Conservation (phyloP, 2,888 invertebrate genomes). For the Anticlea derivata region DNA sequence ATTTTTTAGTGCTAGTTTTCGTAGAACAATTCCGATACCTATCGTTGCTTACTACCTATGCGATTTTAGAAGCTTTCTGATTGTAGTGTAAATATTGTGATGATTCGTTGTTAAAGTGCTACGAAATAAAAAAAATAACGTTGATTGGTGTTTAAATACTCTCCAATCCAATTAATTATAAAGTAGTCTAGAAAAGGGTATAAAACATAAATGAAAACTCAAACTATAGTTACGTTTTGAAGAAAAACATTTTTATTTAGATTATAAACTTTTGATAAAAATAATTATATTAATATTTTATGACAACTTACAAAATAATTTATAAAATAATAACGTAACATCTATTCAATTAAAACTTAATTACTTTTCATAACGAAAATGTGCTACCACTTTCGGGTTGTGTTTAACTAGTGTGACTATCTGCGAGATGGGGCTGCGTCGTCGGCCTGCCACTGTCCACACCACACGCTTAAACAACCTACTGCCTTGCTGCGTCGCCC, state of each 20-base stretch:
- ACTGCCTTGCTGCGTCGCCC: conserved; percentile 26
- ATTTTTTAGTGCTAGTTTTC: no score
- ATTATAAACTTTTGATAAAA: conserved; percentile 85
- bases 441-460: conserved; percentile 22
- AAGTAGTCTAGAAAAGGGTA: not conserved
- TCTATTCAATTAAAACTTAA: conserved; percentile 80
- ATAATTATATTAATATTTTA: conserved; percentile 85
- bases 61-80: conserved; percentile 56
- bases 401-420: conserved; percentile 81
- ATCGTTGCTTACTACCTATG: conserved; percentile 59
- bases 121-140: conserved; percentile 32
- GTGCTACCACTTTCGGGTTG: conserved; percentile 79
- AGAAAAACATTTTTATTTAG: conserved; percentile 85
- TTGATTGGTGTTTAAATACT: conserved; percentile 15
- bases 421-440: conserved; percentile 44
- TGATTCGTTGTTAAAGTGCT: conserved; percentile 33
- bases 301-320: conserved; percentile 84
- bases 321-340: conserved; percentile 84
- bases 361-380: conserved; percentile 77
- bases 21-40: conserved; percentile 35
- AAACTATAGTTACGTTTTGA: conserved; percentile 71
- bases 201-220: conserved; percentile 48
- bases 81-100: conserved; percentile 48
- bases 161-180: no score
- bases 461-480: conserved; percentile 27